Evolutionary conservation across 2,113 vertebrate genomes (phyloP), one percentile per base, ranked within the genome.

Genomic region (Prochilodus magdalenae): DNA sequence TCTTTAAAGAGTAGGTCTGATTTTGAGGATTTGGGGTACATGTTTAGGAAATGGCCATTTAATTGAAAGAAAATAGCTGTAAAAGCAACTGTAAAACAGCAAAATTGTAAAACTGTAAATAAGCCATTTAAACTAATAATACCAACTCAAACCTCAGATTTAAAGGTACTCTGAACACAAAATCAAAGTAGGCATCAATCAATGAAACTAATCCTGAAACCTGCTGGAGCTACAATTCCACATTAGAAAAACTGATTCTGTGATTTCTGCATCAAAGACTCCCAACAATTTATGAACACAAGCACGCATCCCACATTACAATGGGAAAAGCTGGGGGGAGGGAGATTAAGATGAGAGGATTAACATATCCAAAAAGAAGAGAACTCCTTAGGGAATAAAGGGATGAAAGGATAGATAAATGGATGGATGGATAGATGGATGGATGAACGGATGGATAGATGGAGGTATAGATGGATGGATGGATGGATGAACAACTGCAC

Each of bases 401-500:
- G 59, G 40, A 44, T 62, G 13, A 33, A 69, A 72, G 74, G 33
- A 80, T 44, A 69, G 33, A 80, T 78, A 47, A 53, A 55, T 80
- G 77, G 55, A 84, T 86, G 80, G 72, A 71, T 26, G 24, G 36
- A 74, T 76, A 63, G 12, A 71, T n/a, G 57, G 27, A 83, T 47
- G n/a, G n/a, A n/a, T 36, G 15, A 22, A 75, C 44, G 40, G 44
- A 47, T 62, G 18, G 33, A 69, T 66, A 60, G 44, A 80, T 74
- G 47, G 55, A 47, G 63, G 18, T n/a, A 71, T 27, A 27, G 22
- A 65, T 8, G 76, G 75, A 65, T 83, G 89, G 18, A 71, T 27
- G 33, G 22, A 65, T 8, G 76, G 75, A 65, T 83, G 89, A 83
- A 73, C 71, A 86, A 83, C 53, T 80, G 82, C 80, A 86, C 75